These are phyloP conservation scores for Colletes collaris DNA, from an alignment of 2,888 invertebrate genomes.

Conservation along the genomic window DNA sequence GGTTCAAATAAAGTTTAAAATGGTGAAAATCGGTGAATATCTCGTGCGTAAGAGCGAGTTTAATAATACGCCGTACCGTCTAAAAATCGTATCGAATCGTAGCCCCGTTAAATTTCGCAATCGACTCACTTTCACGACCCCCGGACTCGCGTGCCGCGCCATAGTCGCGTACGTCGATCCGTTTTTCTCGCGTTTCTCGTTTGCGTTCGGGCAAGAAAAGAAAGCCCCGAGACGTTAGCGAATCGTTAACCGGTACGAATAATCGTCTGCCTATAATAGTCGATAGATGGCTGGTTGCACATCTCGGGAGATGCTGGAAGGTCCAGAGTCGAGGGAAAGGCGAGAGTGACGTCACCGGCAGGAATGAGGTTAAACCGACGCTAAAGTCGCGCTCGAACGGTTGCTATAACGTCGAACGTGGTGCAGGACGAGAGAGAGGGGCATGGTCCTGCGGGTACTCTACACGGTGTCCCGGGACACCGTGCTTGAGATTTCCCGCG, in stretches of 20 bases:
- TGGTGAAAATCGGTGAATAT: neutral
- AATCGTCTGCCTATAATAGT: slow-evolving; percentile 68
- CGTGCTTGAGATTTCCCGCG: slow-evolving; percentile 53
- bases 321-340: slow-evolving; percentile 77
- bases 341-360: slow-evolving; percentile 78
- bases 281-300: slow-evolving; percentile 74
- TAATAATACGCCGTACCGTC: neutral
- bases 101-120: slow-evolving; percentile 46
- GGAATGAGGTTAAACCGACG: slow-evolving; percentile 80
- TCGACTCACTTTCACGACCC: slow-evolving; percentile 34
- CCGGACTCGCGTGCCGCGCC: neutral
- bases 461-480: slow-evolving; percentile 38
- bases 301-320: slow-evolving; percentile 77
- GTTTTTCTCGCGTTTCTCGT: slow-evolving; percentile 1
- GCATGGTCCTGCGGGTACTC: slow-evolving; percentile 44
- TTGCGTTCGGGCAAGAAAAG: neutral
- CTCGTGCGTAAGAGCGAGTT: neutral
- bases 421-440: slow-evolving; percentile 45
- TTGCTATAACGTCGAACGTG: slow-evolving; percentile 36
- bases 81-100: slow-evolving; percentile 22
- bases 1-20: slow-evolving; percentile 1
- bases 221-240: neutral
- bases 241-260: slow-evolving; percentile 11
- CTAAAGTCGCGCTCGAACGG: slow-evolving; percentile 70
- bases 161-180: neutral